Base-by-base conservation (phyloP, 2,888 invertebrate species). In the Alloplasta piceator region DNA sequence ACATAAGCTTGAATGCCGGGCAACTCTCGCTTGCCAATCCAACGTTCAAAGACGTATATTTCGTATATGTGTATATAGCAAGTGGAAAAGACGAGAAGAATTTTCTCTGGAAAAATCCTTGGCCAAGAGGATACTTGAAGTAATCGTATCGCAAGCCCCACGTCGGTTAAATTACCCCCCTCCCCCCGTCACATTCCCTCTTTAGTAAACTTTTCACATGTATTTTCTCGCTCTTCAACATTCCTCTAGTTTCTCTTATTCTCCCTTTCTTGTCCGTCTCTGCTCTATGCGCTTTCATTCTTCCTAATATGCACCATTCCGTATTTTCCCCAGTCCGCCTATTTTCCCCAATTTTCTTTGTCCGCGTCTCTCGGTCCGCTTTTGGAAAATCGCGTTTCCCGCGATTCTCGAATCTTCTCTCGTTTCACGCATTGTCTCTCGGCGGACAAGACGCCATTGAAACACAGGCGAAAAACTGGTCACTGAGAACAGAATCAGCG, bases 281-380 rank as follows among this genome's bases (percentile, higher is more conserved):
- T 82, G 83, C 82, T 84, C 71, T 82, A 80, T 73, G 6, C 72
- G 43, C 58, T 60, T 41, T 61, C 50, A 7, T n/a, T 6, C 7
- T 67, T 41, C 9, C 16, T 6, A 26, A 26, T 26, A 26, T 26
- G 26, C 26, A 2, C 26, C 1, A 26, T 26, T 26, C 26, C 26
- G 26, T 26, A 26, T 7, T 38, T 76, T 68, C 50, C 50, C 50
- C 14, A 50, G 58, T 58, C n/a, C 36, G 10, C n/a, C 12, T n/a
- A 10, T 58, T 63, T 63, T 50, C 50, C 26, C 14, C 50, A 12
- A 41, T 56, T 26, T 73, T 36, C 55, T 64, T 73, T 64, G 56
- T 73, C 6, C 55, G 56, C 16, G 39, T 39, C 16, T 26, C 26
- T 26, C 26, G 1, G 26, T 26, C 26, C 26, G 3, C 26, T 26